These are phyloP conservation scores for Cotesia congregata DNA, from an alignment of 2,888 invertebrate species.

Conservation along the genomic window DNA sequence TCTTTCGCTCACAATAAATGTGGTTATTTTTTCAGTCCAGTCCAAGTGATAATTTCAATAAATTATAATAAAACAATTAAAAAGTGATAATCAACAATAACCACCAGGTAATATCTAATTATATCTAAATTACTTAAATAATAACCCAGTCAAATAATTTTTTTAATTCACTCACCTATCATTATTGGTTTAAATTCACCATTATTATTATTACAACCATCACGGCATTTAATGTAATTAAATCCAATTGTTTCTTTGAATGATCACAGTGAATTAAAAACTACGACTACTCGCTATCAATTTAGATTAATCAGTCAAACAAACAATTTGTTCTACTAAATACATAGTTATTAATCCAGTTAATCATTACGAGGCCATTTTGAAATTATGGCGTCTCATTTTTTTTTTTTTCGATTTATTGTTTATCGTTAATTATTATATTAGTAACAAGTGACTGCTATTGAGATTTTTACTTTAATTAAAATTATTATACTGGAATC, in stretches of 20 bases:
- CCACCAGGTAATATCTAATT: too few species aligned
- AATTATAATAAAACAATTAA: not conserved
- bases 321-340: not conserved
- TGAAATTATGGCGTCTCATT: constrained; percentile 35
- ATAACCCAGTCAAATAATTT: too few species aligned
- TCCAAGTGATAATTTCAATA: not conserved
- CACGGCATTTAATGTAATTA: too few species aligned
- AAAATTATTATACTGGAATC: too few species aligned
- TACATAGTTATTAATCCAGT: not conserved
- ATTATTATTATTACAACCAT: too few species aligned
- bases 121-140: too few species aligned
- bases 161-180: too few species aligned
- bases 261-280: not conserved
- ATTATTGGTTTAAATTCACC: too few species aligned
- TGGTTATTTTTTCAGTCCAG: constrained; percentile 1
- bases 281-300: not conserved
- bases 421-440: not conserved
- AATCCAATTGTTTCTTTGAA: too few species aligned
- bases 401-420: constrained; percentile 7
- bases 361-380: constrained; percentile 28
- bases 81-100: too few species aligned
- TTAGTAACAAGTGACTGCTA: too few species aligned
- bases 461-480: too few species aligned
- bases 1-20: constrained; percentile 15
- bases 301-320: not conserved